Evolutionary conservation across 2,797 vertebrate species (phyloP), one percentile per base, ranked within the genome.

Genomic region (Chiloscyllium punctatum): DNA sequence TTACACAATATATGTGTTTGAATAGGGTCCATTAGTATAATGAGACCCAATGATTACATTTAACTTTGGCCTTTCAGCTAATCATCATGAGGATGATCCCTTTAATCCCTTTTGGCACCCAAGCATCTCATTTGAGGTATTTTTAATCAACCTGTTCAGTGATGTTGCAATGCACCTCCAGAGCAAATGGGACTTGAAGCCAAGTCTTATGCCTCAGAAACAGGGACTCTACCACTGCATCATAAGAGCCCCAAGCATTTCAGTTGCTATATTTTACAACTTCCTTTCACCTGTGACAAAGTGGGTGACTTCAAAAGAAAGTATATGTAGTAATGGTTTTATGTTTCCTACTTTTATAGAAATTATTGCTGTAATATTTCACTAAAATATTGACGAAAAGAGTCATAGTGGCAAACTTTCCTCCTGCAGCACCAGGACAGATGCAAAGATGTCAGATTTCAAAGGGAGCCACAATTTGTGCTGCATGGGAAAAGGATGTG

Each of bases 11-110:
- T 95, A 95, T 95, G 48, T 48, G 33, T 95, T 95, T 95, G 94
- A 95, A 95, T 95, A 53, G 94, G 27, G 94, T 71, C 69, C 94
- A 95, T 95, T 95, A 95, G 72, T 95, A 95, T 95, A 95, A 95
- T 95, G 94, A 95, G 94, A 57, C 48, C 94, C 30, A 16, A 77
- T 95, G 94, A 95, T 74, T 95, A 95, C 30, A 74, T 77, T 62
- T 95, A 95, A 95, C 94, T 77, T 95, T 95, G 71, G n/a, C 94
- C 94, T 95, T 95, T 72, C 27, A 77, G 71, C 69, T 95, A 48
- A 95, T 95, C 42, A 95, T 95, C 71, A 77, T 95, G 77, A 95
- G 42, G 42, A 48, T 48, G 42, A 48, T 48, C 53, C 71, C 94
- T 95, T 95, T 95, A 72, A 74, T 95, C 94, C 51, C 71, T 95